A percentile compares a stretch with the other conserved stretches of the same genome.
phyloP scores from a whole-genome alignment of 2,888 invertebrate genomes.

The Lampropteryx suffumata region DNA sequence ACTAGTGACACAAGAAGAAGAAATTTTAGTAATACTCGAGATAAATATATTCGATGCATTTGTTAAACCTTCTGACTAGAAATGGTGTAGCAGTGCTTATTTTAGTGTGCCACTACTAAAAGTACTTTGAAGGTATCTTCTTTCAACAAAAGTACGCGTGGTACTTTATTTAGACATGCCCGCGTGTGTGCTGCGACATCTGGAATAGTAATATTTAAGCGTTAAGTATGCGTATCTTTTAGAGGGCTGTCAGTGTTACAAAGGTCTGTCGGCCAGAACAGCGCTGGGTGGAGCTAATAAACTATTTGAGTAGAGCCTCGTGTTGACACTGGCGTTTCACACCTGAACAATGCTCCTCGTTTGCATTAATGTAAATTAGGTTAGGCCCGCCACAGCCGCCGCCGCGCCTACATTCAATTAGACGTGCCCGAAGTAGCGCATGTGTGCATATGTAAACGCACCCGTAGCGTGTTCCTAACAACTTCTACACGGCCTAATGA shows the following conservation, averaged over 20 bases:
- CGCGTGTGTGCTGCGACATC: conserved; percentile 50
- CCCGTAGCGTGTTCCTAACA: conserved; percentile 51
- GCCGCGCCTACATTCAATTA: conserved; percentile 80
- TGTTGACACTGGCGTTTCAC: conserved; percentile 83
- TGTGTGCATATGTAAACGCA: conserved; percentile 69
- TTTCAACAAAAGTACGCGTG: conserved; percentile 8
- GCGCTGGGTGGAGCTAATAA: conserved; percentile 81
- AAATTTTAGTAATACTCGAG: no score
- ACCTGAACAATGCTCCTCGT: conserved; percentile 83
- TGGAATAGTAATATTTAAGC: conserved; percentile 71
- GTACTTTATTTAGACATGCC: conserved; percentile 31
- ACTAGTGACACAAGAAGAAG: no score
- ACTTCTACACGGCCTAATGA: conserved; percentile 54
- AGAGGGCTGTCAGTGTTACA: conserved; percentile 74
- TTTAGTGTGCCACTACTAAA: no score
- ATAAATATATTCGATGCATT: no score
- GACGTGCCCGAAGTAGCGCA: conserved; percentile 75
- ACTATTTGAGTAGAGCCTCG: conserved; percentile 79
- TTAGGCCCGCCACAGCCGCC: conserved; percentile 67
- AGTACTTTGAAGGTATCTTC: no score
- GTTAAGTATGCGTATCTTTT: conserved; percentile 74
- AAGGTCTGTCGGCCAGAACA: conserved; percentile 74
- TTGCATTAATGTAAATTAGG: conserved; percentile 83
- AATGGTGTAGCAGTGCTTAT: no score
- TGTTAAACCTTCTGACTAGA: no score